Conservation (phyloP, 2,113 vertebrate species). For the Forbesichthys agassizii region DNA sequence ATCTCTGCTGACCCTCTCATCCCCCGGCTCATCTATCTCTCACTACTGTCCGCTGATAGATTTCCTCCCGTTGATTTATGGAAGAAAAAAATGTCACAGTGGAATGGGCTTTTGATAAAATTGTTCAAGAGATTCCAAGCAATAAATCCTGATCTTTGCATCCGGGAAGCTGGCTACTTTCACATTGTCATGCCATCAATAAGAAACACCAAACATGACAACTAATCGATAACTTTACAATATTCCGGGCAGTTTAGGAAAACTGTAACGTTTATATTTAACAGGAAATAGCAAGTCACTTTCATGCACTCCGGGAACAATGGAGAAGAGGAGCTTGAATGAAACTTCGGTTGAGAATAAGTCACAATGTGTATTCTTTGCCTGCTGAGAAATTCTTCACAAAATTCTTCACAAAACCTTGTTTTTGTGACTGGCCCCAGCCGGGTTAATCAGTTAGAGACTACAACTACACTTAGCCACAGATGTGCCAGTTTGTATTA, state of each 20-base stretch:
- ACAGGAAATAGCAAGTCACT: conserved; percentile 58
- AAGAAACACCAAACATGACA: conserved; percentile 88
- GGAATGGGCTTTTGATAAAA: conserved; percentile 99
- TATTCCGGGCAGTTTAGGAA: conserved; percentile 83
- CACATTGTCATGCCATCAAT: conserved; percentile 97
- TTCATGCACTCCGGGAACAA: conserved; percentile 38
- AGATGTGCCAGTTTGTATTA: conserved; percentile 1
- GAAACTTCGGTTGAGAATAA: conserved; percentile 61
- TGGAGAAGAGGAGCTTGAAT: conserved; percentile 39
- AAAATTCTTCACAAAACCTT: conserved; percentile 27
- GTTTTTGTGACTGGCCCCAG: conserved; percentile 2
- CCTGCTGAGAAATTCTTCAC: conserved; percentile 26
- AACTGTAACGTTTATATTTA: conserved; percentile 82
- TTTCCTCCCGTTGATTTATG: conserved; percentile 97
- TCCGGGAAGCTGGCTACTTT: conserved; percentile 92
- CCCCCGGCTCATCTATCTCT: conserved; percentile 96
- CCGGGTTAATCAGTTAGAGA: neutral
- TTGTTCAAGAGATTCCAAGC: conserved; percentile 98
- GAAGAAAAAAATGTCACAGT: conserved; percentile 94
- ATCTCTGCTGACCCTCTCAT: conserved; percentile 95
- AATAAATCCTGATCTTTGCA: conserved; percentile 99
- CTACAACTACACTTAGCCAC: neutral
- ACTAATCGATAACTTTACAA: conserved; percentile 93
- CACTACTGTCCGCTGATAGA: conserved; percentile 96
- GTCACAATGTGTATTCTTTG: conserved; percentile 48